Evolutionary conservation across 2,888 invertebrate species (phyloP).

Genomic region (Cremastinae sp.): DNA sequence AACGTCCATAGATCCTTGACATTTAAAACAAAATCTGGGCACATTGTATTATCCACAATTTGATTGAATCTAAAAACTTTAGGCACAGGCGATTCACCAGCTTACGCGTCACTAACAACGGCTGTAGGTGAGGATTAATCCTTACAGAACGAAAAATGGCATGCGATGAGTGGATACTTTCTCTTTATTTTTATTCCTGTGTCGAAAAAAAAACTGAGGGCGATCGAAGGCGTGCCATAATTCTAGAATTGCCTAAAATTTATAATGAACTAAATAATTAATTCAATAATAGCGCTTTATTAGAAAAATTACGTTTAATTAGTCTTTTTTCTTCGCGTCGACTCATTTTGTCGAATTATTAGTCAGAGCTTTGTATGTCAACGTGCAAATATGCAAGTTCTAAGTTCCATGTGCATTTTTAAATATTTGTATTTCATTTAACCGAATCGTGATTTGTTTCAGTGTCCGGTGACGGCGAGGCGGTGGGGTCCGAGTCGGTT

Average conservation of each 20-base stretch:
- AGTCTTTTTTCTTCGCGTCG: background rate
- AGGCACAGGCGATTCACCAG: conserved; percentile 80
- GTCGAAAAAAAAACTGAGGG: background rate
- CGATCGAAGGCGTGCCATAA: background rate
- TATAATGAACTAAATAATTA: background rate
- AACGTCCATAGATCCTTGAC: too few species aligned
- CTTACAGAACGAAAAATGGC: conserved; percentile 50
- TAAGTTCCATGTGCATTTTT: background rate
- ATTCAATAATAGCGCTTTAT: background rate
- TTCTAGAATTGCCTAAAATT: too few species aligned
- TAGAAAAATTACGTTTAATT: background rate
- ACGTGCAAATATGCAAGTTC: conserved; percentile 27
- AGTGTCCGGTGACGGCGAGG: conserved; percentile 81
- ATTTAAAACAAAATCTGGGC: too few species aligned
- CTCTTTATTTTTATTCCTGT: conserved; percentile 11
- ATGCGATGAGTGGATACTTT: conserved; percentile 43
- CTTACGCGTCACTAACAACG: conserved; percentile 82
- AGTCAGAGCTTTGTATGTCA: conserved; percentile 49
- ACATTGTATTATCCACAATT: conserved; percentile 71
- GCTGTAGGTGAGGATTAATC: conserved; percentile 78
- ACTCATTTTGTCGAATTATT: conserved; percentile 7
- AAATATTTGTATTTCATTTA: background rate
- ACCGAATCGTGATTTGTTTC: conserved; percentile 61
- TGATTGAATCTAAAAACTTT: conserved; percentile 72
- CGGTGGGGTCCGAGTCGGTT: conserved; percentile 82